These are phyloP conservation scores for Bellardia bayeri DNA, from an alignment of 2,888 invertebrate genomes.

Conservation along the genomic window DNA sequence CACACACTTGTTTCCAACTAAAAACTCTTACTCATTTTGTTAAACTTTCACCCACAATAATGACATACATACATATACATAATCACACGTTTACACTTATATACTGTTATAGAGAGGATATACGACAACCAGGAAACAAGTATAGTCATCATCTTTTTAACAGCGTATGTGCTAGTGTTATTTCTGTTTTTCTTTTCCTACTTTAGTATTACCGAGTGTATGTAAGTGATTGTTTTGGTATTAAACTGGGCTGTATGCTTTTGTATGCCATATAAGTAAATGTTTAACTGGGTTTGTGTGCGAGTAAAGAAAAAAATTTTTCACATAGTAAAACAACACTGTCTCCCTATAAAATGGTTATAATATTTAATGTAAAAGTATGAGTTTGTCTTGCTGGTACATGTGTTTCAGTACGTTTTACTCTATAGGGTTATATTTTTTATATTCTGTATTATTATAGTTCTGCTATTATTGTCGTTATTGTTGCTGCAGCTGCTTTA, in stretches of 20 bases:
- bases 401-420: conserved; percentile 9
- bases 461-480: conserved; percentile 10
- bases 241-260: conserved; percentile 21
- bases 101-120: background rate
- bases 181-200: background rate
- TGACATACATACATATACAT: background rate
- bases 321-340: conserved; percentile 22
- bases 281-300: conserved; percentile 14
- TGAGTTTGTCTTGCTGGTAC: conserved; percentile 22
- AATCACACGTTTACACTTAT: background rate
- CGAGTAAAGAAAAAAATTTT: conserved; percentile 17
- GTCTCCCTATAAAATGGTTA: conserved; percentile 34
- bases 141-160: conserved; percentile 6
- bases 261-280: conserved; percentile 9
- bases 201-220: background rate
- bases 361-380: conserved; percentile 25
- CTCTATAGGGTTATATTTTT: conserved; percentile 15
- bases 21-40: background rate
- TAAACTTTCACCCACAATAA: background rate
- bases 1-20: background rate
- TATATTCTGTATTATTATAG: conserved; percentile 26
- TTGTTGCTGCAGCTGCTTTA: conserved; percentile 60
- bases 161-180: background rate
- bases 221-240: background rate
- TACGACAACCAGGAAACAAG: conserved; percentile 9